Percentiles rank a stretch among this genome's conserved stretches.
Evolutionary conservation across 2,888 invertebrate species (phyloP).

Genomic region (Meloe dianella): DNA sequence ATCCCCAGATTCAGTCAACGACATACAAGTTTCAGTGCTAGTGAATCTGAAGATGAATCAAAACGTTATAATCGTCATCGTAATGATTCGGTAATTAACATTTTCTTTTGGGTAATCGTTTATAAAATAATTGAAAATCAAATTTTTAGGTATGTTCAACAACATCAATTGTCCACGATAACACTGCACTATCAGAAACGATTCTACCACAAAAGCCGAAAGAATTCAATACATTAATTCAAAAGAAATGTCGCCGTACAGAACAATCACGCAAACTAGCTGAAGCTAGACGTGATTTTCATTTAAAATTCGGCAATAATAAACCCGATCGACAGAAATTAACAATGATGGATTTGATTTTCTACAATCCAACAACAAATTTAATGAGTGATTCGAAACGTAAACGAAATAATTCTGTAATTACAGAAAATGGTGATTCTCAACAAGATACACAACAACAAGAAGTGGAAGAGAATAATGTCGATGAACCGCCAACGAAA

Average conservation of each 20-base stretch:
- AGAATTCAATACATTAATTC: conserved; percentile 42
- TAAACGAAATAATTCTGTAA: conserved; percentile 24
- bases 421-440: conserved; percentile 11
- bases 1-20: conserved; percentile 72
- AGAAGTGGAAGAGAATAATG: conserved; percentile 50
- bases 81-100: conserved; percentile 53
- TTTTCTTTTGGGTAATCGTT: background rate
- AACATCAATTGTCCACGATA: conserved; percentile 42
- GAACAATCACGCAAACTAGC: conserved; percentile 63
- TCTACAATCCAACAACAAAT: conserved; percentile 83
- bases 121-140: conserved; percentile 1
- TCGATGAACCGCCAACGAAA: conserved; percentile 27
- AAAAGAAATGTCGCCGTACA: conserved; percentile 53
- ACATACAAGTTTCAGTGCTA: conserved; percentile 66
- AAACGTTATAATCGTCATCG: conserved; percentile 54
- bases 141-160: conserved; percentile 50
- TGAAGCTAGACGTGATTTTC: conserved; percentile 64
- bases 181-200: conserved; percentile 34
- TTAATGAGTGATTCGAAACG: conserved; percentile 65
- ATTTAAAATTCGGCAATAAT: conserved; percentile 61
- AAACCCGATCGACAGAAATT: conserved; percentile 70
- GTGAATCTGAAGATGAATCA: conserved; percentile 72
- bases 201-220: conserved; percentile 38
- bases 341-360: conserved; percentile 92
- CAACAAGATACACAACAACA: conserved; percentile 14